Evolutionary conservation across 2,113 vertebrate species (phyloP), one percentile per base, ranked within the genome.

Genomic region (Phasianus colchicus): DNA sequence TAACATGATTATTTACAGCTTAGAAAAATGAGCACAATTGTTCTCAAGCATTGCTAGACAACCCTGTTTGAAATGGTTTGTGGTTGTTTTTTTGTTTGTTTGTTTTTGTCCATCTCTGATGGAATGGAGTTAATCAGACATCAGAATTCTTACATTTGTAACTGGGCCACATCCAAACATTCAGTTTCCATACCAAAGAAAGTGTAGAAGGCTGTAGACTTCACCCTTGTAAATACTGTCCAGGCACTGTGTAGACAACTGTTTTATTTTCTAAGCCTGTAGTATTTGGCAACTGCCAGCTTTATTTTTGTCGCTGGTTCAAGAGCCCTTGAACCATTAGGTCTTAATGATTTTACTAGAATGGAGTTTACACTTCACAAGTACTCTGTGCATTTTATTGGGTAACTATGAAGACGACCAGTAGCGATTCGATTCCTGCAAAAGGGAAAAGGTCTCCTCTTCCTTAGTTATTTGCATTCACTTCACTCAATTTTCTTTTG

Each of bases 401-500:
- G 3, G 3, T 45, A 83, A 24, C 50, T 48, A 16, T 4, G 27
- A 20, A 52, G 81, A 88, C 84, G 57, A 22, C 11, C 17, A 75
- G 40, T 13, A 17, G 6, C 2, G 36, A 21, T 36, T 77, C 11
- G 36, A 21, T 36, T 77, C 12, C 54, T 70, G 18, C 6, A 63
- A 13, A 73, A 73, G 6, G 6, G 19, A 73, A 42, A 1, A 48
- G 9, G 5, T 77, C 48, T 70, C 76, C 27, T 4, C 58, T 72
- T 71, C 29, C n/a, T 70, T 42, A 34, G 47, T 48, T 64, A 43
- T 29, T 89, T 79, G 38, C 16, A 29, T 60, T 65, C 6, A 48
- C 5, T 50, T 7, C 11, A 43, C 5, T 30, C 32, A 52, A 3
- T 0, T 3, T 78, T 65, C 8, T 1, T 21, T 66, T 54, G 8